A percentile compares a stretch with the other conserved stretches of the same genome.
Evolutionary conservation across 2,113 vertebrate genomes (phyloP).

Genomic region (Heliornis fulica): DNA sequence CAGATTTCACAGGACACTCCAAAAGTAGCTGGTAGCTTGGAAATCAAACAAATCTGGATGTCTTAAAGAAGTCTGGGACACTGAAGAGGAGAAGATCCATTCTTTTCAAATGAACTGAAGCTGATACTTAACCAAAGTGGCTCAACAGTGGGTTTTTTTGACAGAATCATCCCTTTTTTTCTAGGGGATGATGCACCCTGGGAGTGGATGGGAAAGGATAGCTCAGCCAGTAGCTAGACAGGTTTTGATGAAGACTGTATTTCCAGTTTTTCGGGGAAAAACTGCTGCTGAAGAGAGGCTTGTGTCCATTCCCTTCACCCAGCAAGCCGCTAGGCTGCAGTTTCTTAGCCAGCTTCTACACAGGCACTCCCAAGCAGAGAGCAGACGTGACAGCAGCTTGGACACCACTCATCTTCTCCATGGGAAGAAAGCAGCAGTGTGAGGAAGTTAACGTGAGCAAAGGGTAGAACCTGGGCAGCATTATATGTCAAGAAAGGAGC

Average conservation of each 20-base stretch:
- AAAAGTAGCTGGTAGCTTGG: background rate
- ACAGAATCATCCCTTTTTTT: background rate
- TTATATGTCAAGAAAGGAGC: background rate
- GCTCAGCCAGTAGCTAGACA: background rate
- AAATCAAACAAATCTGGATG: background rate
- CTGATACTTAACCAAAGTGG: background rate
- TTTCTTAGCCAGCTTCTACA: background rate
- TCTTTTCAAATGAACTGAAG: background rate
- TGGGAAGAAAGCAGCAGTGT: rapidly evolving
- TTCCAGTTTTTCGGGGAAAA: background rate
- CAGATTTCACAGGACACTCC: background rate
- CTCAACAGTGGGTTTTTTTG: background rate
- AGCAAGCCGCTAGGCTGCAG: background rate
- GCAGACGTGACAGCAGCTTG: rapidly evolving
- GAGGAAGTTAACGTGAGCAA: background rate
- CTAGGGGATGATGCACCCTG: background rate
- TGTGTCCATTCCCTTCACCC: background rate
- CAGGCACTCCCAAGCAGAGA: background rate
- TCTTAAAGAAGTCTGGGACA: background rate
- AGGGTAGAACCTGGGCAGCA: background rate
- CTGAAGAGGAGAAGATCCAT: background rate
- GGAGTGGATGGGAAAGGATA: background rate
- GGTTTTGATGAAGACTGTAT: background rate
- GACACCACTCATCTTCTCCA: background rate
- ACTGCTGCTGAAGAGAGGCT: background rate